Evolutionary conservation across 2,797 vertebrate genomes (phyloP).

Genomic region (Falco naumanni): DNA sequence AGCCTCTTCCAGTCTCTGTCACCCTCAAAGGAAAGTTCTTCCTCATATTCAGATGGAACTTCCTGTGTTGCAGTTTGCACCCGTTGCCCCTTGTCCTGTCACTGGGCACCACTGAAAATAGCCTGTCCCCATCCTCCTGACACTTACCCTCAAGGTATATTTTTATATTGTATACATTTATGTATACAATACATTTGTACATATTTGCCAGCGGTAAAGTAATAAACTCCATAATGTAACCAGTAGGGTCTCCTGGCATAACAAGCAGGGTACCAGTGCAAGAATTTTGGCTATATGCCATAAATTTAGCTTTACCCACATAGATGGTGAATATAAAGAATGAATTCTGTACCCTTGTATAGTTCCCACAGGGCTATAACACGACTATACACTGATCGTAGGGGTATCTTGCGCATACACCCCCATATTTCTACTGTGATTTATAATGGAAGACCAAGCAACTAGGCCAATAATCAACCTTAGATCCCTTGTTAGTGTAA

Average conservation of each 20-base stretch:
- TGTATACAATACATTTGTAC: no score
- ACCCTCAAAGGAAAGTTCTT: no score
- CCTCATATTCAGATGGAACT: no score
- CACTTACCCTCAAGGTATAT: no score
- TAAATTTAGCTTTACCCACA: background rate
- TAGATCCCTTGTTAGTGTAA: background rate
- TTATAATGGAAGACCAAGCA: background rate
- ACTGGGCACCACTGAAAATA: no score
- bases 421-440: background rate
- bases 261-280: background rate
- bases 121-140: no score
- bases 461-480: background rate
- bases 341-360: background rate
- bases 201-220: background rate
- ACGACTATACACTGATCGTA: accelerated
- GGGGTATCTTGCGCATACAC: background rate
- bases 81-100: no score
- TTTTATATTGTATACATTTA: no score
- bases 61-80: no score
- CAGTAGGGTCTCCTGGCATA: background rate
- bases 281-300: background rate
- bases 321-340: background rate
- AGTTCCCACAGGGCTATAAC: background rate
- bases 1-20: no score
- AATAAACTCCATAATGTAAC: background rate